phyloP scores from a whole-genome alignment of 2,888 invertebrate species.

The Cheilosia vernalis region DNA sequence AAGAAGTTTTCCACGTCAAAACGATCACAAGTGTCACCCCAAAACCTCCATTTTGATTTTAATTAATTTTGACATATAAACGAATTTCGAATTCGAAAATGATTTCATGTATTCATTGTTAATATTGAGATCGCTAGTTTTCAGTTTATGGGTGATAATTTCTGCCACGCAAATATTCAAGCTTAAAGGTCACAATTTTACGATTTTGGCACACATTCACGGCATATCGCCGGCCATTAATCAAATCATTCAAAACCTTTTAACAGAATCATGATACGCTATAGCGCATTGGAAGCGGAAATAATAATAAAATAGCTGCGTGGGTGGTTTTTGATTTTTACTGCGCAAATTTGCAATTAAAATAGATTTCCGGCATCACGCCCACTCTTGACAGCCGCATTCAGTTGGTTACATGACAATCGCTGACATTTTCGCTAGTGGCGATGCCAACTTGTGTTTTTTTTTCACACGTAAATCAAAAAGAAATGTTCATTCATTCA shows the following conservation, averaged over 20 bases:
- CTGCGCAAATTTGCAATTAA: conserved; percentile 37
- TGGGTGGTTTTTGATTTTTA: conserved; percentile 29
- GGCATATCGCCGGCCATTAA: conserved; percentile 6
- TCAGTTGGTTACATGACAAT: conserved; percentile 40
- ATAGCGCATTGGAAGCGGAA: conserved; percentile 10
- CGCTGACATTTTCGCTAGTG: conserved; percentile 4
- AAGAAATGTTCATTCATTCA: neutral
- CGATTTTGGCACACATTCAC: conserved; percentile 22
- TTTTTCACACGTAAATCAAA: conserved; percentile 3
- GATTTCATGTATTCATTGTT: neutral
- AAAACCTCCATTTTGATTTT: too few relatives aligned
- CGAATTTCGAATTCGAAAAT: neutral
- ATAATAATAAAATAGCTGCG: conserved; percentile 13
- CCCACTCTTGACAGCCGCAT: conserved; percentile 38
- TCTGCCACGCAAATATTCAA: neutral
- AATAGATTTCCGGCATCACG: conserved; percentile 43
- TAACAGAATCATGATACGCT: conserved; percentile 5
- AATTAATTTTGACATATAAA: neutral
- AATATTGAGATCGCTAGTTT: neutral
- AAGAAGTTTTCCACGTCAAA: too few relatives aligned
- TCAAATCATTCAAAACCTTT: conserved; percentile 33
- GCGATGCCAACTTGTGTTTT: conserved; percentile 28
- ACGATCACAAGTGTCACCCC: too few relatives aligned
- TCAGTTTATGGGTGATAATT: neutral
- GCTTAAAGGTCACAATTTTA: conserved; percentile 16